These are phyloP conservation scores for Andrena bucephala DNA, from an alignment of 2,888 invertebrate genomes.

Conservation along the genomic window DNA sequence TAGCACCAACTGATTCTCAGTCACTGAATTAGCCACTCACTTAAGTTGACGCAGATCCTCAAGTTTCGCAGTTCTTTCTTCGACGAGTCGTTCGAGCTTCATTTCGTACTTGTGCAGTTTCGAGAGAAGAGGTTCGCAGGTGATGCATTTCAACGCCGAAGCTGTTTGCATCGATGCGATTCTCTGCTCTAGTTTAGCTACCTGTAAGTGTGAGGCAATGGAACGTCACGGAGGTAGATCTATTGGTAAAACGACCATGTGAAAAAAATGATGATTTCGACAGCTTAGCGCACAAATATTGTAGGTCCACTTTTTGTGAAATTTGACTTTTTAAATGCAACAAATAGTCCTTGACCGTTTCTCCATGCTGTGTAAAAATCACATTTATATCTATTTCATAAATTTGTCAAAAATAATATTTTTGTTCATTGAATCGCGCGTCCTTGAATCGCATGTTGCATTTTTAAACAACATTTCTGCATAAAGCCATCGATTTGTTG, in stretches of 20 bases:
- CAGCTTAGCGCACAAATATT: too few relatives aligned
- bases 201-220: constrained; percentile 86
- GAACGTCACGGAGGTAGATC: neutral
- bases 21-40: constrained; percentile 85
- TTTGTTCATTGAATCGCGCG: too few relatives aligned
- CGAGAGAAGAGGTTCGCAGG: constrained; percentile 88
- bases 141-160: constrained; percentile 89
- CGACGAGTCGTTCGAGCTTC: constrained; percentile 87
- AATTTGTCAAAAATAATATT: too few relatives aligned
- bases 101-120: constrained; percentile 89
- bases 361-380: too few relatives aligned
- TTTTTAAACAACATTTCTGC: too few relatives aligned
- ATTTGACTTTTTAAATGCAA: too few relatives aligned
- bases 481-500: too few relatives aligned
- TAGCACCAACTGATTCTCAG: neutral
- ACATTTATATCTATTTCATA: too few relatives aligned
- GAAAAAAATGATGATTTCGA: too few relatives aligned
- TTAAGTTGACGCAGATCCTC: constrained; percentile 92
- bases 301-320: too few relatives aligned
- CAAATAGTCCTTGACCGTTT: too few relatives aligned
- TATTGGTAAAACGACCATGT: neutral
- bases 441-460: too few relatives aligned
- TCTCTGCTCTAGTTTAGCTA: constrained; percentile 90
- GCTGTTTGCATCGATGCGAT: constrained; percentile 90
- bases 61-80: constrained; percentile 89